phyloP scores from a whole-genome alignment of 2,797 vertebrate genomes.

The Carcharodon carcharias region DNA sequence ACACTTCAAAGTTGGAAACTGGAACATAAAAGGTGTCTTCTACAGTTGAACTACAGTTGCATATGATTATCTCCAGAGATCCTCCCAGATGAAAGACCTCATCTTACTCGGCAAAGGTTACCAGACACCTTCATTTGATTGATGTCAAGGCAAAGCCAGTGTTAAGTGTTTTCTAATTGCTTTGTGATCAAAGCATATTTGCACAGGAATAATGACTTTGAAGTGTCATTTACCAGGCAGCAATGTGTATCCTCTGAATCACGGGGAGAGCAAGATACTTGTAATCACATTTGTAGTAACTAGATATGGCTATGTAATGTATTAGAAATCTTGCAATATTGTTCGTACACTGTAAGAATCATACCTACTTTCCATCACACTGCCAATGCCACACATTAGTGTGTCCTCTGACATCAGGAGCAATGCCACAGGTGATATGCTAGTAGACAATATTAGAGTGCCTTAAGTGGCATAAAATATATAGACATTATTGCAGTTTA shows the following conservation, averaged over 20 bases:
- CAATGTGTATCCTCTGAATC: not conserved
- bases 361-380: not conserved
- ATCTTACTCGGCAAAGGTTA: not conserved
- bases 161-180: not conserved
- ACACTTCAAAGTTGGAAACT: not conserved
- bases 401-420: not conserved
- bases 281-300: not conserved
- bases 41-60: not conserved
- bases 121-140: not conserved
- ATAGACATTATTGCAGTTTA: not conserved
- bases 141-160: not conserved
- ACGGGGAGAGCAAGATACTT: not conserved
- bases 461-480: not conserved
- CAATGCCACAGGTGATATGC: not conserved
- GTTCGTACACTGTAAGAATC: not conserved
- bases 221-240: not conserved
- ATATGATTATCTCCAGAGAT: not conserved
- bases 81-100: not conserved
- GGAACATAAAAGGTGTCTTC: not conserved
- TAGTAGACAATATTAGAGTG: too few species aligned
- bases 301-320: not conserved
- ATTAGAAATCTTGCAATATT: not conserved
- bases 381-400: not conserved
- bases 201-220: not conserved
- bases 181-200: not conserved